A percentile compares a stretch with the other conserved stretches of the same genome.
Conservation (phyloP, 2,797 vertebrate genomes). For the Trachops cirrhosus region DNA sequence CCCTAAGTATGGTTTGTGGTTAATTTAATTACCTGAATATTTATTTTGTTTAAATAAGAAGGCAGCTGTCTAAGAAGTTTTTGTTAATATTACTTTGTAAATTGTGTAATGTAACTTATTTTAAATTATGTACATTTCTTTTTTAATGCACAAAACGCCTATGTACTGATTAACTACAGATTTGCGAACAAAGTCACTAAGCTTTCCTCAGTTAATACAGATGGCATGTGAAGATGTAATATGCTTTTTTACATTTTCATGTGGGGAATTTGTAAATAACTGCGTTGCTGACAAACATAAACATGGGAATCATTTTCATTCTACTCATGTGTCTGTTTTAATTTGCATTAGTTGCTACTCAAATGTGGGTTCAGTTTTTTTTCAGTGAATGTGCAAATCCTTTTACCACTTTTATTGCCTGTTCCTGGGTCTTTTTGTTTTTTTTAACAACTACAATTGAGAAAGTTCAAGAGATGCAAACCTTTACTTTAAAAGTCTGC, state of each 20-base stretch:
- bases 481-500: background rate
- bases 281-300: constrained; percentile 88
- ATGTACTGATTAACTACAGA: constrained; percentile 87
- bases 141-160: constrained; percentile 92
- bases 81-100: constrained; percentile 90
- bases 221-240: constrained; percentile 86
- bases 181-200: constrained; percentile 89
- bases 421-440: background rate
- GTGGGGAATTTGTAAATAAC: constrained; percentile 95
- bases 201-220: constrained; percentile 89
- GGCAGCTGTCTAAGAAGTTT: constrained; percentile 86
- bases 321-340: constrained; percentile 65
- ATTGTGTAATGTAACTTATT: constrained; percentile 91
- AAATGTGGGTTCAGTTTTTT: background rate
- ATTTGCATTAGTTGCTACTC: constrained; percentile 47
- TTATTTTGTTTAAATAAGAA: constrained; percentile 84
- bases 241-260: constrained; percentile 89
- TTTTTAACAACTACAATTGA: background rate
- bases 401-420: background rate
- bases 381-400: background rate
- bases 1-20: constrained; percentile 79
- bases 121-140: constrained; percentile 92
- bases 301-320: constrained; percentile 77
- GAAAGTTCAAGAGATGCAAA: background rate
- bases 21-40: constrained; percentile 85